These are phyloP conservation scores for Apotomis betuletana DNA, from an alignment of 2,888 invertebrate genomes.

Conservation along the genomic window DNA sequence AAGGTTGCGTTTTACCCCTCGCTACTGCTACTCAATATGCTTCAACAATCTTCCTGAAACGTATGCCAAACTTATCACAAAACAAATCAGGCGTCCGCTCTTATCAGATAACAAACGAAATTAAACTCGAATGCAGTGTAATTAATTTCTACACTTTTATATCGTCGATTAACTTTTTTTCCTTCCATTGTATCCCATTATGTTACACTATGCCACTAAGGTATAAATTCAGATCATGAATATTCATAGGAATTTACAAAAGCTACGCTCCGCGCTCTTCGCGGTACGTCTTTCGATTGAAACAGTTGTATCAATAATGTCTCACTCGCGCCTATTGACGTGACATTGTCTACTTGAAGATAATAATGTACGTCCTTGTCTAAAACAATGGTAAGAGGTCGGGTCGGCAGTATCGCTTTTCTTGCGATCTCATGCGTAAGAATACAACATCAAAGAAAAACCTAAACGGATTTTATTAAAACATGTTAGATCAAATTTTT, in stretches of 20 bases:
- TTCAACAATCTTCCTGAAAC: conserved; percentile 1
- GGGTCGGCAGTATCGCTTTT: neutral
- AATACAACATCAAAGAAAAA: too few species aligned
- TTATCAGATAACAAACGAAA: conserved; percentile 38
- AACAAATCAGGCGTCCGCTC: conserved; percentile 22
- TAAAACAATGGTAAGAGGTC: conserved; percentile 6
- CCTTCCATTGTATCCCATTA: neutral
- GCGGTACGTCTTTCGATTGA: conserved; percentile 4
- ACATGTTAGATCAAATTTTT: too few species aligned
- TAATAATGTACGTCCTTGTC: conserved; percentile 21
- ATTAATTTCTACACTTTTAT: conserved; percentile 33
- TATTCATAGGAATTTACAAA: neutral
- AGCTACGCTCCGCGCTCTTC: neutral
- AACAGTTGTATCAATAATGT: conserved; percentile 37
- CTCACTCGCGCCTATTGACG: conserved; percentile 18
- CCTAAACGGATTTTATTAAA: too few species aligned
- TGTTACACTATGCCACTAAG: neutral
- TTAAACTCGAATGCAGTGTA: conserved; percentile 28
- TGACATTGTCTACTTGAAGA: conserved; percentile 26
- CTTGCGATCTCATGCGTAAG: neutral
- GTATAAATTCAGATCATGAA: neutral
- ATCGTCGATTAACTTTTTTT: neutral
- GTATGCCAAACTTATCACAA: conserved; percentile 22
- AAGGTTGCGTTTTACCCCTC: neutral
- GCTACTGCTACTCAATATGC: neutral